Base-by-base conservation (phyloP, 2,797 vertebrate species). In the Austrolebias charrua region DNA sequence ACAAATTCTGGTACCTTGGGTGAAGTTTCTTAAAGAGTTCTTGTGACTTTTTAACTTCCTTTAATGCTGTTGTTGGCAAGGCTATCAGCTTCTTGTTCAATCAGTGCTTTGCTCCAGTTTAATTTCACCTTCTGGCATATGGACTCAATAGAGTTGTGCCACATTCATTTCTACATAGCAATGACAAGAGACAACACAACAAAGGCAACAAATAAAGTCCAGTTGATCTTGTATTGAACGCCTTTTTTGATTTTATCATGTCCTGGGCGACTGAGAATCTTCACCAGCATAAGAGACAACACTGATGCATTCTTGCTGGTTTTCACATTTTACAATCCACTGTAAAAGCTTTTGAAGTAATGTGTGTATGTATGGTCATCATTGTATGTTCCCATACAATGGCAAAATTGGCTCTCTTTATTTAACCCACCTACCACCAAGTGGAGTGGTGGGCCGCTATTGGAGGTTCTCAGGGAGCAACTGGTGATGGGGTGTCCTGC, bases 81-180 rank as follows among this genome's bases (percentile, higher is more conserved):
- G 67, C 55, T 76, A 76, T 72, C 62, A 66, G 63, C 64, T 49
- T 61, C 70, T 69, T 66, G 73, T 60, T 76, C 64, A 63, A 63
- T 58, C 69, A 84, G 80, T 8, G 4, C 70, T 82, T 78, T 75
- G 80, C 80, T 78, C 60, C 62, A 55, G 51, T 78, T 73, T 68
- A 76, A 76, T 78, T 78, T 82, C 79, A 83, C 76, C 69, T 82
- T 81, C 71, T 82, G 80, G 71, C 74, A 74, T 51, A 52, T 66
- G 47, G 72, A 52, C 65, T 82, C 77, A 85, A 83, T 73, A 75
- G 76, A 82, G 83, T 53, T 72, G 69, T 51, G 69, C 73, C 48
- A 54, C 73, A 49, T 63, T 68, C 74, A 70, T 69, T 72, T 63
- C 52, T 82, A 79, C 82, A 90, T 85, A 88, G 78, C 72, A 86